Evolutionary conservation across 2,888 invertebrate genomes (phyloP).

Genomic region (Agonum fuliginosum): DNA sequence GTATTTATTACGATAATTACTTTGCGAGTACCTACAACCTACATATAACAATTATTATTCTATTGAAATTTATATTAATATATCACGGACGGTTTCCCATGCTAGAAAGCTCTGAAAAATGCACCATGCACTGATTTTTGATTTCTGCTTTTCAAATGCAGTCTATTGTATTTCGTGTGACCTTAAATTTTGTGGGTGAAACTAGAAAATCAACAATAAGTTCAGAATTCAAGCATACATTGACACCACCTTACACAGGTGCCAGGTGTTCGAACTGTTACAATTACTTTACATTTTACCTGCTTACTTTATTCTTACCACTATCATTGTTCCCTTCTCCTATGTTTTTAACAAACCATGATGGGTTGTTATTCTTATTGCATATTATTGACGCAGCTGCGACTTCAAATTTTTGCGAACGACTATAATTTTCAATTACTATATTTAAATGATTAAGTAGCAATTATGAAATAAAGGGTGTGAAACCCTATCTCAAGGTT

Average conservation of each 20-base stretch:
- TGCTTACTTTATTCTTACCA: conserved; percentile 33
- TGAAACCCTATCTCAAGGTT: not conserved
- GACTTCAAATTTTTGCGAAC: too few relatives aligned
- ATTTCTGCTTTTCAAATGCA: too few relatives aligned
- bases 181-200: conserved; percentile 41
- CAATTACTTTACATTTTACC: conserved; percentile 54
- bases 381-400: conserved; percentile 33
- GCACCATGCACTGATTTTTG: too few relatives aligned
- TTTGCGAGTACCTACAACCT: too few relatives aligned
- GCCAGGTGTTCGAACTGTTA: conserved; percentile 43
- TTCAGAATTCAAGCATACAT: conserved; percentile 11
- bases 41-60: too few relatives aligned
- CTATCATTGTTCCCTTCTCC: not conserved
- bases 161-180: conserved; percentile 41
- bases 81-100: too few relatives aligned
- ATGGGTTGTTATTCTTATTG: conserved; percentile 10
- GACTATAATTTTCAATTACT: too few relatives aligned
- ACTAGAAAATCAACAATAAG: conserved; percentile 44
- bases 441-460: not conserved
- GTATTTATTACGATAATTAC: too few relatives aligned
- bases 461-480: too few relatives aligned
- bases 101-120: too few relatives aligned
- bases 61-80: too few relatives aligned
- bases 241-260: conserved; percentile 48
- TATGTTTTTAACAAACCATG: conserved; percentile 24